These are phyloP conservation scores for Phaetusa simplex DNA, from an alignment of 2,113 vertebrate genomes.

Conservation along the genomic window DNA sequence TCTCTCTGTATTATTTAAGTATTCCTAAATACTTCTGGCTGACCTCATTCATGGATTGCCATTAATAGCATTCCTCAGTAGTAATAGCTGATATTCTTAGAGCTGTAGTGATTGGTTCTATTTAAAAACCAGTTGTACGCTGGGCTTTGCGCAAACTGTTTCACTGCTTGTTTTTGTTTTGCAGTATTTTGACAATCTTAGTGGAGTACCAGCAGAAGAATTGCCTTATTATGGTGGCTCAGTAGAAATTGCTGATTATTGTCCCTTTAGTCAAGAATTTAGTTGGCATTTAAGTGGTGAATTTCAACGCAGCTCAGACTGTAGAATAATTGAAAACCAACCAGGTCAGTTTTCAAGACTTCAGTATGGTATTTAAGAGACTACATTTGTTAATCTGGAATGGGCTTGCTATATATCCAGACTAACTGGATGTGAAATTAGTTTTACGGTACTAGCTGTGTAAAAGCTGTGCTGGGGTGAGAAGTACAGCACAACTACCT, in stretches of 20 bases:
- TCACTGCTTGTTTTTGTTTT: conserved; percentile 3
- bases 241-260: conserved; percentile 97
- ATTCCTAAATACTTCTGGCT: neutral
- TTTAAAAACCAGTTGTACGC: neutral
- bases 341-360: conserved; percentile 79
- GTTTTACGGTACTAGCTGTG: neutral
- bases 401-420: neutral
- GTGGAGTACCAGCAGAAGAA: conserved; percentile 80
- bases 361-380: neutral
- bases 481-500: neutral
- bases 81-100: neutral
- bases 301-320: conserved; percentile 94
- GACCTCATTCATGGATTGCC: neutral
- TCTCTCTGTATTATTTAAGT: neutral
- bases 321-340: conserved; percentile 89
- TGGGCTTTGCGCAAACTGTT: neutral
- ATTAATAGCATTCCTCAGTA: neutral
- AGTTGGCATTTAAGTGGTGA: conserved; percentile 95
- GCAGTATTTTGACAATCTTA: conserved; percentile 93
- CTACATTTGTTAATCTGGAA: neutral
- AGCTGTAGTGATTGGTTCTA: neutral
- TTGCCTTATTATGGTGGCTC: conserved; percentile 90
- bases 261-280: conserved; percentile 97
- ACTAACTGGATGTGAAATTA: neutral
- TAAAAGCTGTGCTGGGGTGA: neutral